Evolutionary conservation across 2,113 vertebrate genomes (phyloP), one percentile per base, ranked within the genome.

Genomic region (Platichthys flesus): DNA sequence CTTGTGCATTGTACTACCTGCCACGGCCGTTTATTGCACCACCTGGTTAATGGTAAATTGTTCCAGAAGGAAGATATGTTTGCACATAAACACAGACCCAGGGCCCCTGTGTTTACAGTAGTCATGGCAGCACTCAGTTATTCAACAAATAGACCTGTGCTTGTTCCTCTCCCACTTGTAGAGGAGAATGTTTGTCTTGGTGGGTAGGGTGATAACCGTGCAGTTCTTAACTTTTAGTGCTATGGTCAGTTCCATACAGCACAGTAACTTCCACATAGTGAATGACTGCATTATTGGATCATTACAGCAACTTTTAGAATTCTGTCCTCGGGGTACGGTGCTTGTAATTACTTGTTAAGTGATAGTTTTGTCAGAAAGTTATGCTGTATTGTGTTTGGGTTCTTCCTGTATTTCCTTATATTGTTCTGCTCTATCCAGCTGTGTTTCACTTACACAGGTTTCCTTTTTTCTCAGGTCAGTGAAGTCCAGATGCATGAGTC

Each of bases 11-110:
- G 93, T 97, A 94, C 96, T 97, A 97, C 96, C 97, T 97, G 96
- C 95, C 95, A 96, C 95, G 94, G 96, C 94, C 95, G 94, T 96
- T 96, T 96, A 96, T 97, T 95, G 94, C 96, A 97, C 96, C 96
- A 98, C 97, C 97, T 98, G 97, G 97, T 98, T 98, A 99, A 98
- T 99, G 97, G 97, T 97, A 98, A 99, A 98, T 98, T 96, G 95
- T 95, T 97, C 96, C 96, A 96, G 96, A 96, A 96, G 96, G 97
- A 97, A 96, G 95, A 96, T 96, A 96, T 98, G 97, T 99, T 99
- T 99, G 97, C 97, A 97, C 97, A 97, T 98, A 98, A 98, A 98
- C 96, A 99, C 92, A 93, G 96, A 91, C 93, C 95, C 88, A 93
- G 91, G 95, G 96, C 94, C 94, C 94, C 93, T 95, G 96, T 98